Conservation (phyloP, 92 coral and sea anemone genomes). For the Ricordea florida region DNA sequence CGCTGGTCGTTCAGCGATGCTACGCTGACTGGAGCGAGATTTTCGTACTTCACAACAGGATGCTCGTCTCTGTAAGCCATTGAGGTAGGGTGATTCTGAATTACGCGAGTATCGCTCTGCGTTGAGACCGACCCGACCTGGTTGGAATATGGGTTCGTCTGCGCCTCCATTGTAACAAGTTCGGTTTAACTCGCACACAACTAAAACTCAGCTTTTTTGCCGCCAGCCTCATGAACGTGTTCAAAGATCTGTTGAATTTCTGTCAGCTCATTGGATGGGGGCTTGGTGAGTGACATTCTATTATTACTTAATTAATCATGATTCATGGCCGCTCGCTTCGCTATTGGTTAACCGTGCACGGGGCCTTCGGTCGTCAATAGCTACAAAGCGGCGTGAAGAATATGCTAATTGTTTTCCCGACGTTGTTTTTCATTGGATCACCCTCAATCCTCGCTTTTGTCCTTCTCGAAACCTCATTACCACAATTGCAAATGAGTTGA, state of each 20-base stretch:
- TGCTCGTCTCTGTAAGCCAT: conserved; percentile 91
- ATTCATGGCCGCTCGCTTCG: conserved; percentile 71
- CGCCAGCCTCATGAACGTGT: conserved; percentile 99
- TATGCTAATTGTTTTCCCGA: conserved; percentile 83
- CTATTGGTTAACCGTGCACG: conserved; percentile 77
- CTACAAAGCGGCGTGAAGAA: conserved; percentile 84
- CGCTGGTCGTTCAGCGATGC: conserved; percentile 79
- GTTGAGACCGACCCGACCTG: conserved; percentile 75
- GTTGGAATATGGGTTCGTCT: conserved; percentile 81
- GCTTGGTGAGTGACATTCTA: conserved; percentile 97
- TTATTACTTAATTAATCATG: conserved; percentile 98
- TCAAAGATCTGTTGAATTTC: conserved; percentile 85
- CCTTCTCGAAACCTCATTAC: conserved; percentile 93
- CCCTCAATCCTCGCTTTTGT: conserved; percentile 73
- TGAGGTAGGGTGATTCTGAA: conserved; percentile 80
- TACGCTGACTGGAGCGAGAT: conserved; percentile 72
- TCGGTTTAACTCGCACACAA: conserved; percentile 37
- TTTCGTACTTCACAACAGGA: conserved; percentile 82
- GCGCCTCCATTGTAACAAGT: conserved; percentile 87
- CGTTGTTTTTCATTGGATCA: conserved; percentile 70
- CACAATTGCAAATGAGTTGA: conserved; percentile 95
- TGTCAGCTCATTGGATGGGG: conserved; percentile 91
- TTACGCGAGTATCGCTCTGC: conserved; percentile 87
- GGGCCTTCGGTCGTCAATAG: conserved; percentile 75
- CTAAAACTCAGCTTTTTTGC: conserved; percentile 83